These are phyloP conservation scores for Rhinatrema bivittatum DNA, from an alignment of 2,797 vertebrate genomes.

Conservation along the genomic window DNA sequence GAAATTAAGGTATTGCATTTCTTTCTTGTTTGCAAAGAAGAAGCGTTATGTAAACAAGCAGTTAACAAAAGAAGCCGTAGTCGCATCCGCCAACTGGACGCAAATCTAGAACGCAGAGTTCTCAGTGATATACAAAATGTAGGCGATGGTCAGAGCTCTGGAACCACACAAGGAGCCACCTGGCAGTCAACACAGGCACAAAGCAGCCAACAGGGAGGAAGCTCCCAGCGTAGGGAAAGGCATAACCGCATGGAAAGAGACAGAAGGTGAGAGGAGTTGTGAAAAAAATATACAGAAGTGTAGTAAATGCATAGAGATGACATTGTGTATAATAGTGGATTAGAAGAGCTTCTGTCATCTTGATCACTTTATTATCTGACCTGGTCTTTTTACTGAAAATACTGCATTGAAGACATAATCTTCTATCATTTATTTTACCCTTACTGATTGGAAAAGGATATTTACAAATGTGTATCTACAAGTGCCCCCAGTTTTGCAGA, in stretches of 20 bases:
- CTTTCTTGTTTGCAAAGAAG: constrained; percentile 43
- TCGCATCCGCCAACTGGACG: constrained; percentile 26
- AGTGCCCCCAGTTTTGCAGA: too few relatives aligned
- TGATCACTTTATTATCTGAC: too few relatives aligned
- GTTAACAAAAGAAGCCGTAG: constrained; percentile 42
- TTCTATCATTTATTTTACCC: too few relatives aligned
- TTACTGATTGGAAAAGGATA: too few relatives aligned
- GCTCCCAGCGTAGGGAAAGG: constrained; percentile 58
- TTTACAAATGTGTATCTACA: too few relatives aligned
- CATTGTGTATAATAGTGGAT: too few relatives aligned
- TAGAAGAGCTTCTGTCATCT: too few relatives aligned
- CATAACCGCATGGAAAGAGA: constrained; percentile 81
- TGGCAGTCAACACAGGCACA: constrained; percentile 31
- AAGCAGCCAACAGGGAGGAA: constrained; percentile 22
- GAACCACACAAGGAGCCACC: constrained; percentile 1
- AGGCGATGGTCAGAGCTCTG: constrained; percentile 12
- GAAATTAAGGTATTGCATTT: too few relatives aligned
- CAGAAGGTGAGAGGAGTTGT: constrained; percentile 48
- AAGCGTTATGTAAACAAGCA: constrained; percentile 51
- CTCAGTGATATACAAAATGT: constrained; percentile 48
- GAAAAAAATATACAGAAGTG: not conserved
- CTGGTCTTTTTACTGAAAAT: too few relatives aligned
- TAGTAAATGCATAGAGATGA: too few relatives aligned
- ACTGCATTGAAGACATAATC: too few relatives aligned
- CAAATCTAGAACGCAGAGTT: constrained; percentile 33